Percentiles rank a stretch among this genome's conserved stretches.
These are phyloP conservation scores for Scomber colias DNA, from an alignment of 2,113 vertebrate species.

Conservation along the genomic window DNA sequence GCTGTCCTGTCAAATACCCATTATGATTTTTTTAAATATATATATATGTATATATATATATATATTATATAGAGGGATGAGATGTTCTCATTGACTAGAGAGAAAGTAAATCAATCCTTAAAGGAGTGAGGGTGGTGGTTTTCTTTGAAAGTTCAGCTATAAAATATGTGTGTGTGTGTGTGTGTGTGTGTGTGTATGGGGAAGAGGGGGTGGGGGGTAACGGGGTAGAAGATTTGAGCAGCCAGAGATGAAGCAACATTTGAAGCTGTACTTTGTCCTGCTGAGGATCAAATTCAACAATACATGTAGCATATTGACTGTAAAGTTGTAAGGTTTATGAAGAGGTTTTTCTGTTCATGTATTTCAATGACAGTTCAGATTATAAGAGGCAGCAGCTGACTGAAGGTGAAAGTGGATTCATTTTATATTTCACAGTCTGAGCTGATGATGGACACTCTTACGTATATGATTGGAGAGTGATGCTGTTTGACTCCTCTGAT, in stretches of 20 bases:
- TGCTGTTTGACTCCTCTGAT: slow-evolving; percentile 51
- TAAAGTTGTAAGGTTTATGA: neutral
- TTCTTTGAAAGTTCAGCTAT: neutral
- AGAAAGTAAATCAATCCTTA: neutral
- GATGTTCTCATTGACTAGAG: too few species aligned
- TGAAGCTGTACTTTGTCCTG: neutral
- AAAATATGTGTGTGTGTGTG: too few species aligned
- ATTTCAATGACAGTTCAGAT: neutral
- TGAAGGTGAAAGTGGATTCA: slow-evolving; percentile 17
- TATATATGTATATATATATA: too few species aligned
- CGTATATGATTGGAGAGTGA: neutral
- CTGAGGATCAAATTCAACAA: neutral
- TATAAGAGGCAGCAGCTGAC: neutral
- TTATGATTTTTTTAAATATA: neutral
- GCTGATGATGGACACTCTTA: slow-evolving; percentile 15
- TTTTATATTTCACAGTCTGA: slow-evolving; percentile 6
- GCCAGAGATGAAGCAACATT: neutral
- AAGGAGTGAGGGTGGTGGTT: neutral
- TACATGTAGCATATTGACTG: too few species aligned
- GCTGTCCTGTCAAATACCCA: slow-evolving; percentile 5
- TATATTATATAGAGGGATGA: neutral
- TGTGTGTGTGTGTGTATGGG: too few species aligned
- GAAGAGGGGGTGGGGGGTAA: too few species aligned
- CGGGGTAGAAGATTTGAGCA: too few species aligned
- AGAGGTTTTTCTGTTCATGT: neutral